These are phyloP conservation scores for Melospiza melodia DNA, from an alignment of 2,113 vertebrate species.

Conservation along the genomic window DNA sequence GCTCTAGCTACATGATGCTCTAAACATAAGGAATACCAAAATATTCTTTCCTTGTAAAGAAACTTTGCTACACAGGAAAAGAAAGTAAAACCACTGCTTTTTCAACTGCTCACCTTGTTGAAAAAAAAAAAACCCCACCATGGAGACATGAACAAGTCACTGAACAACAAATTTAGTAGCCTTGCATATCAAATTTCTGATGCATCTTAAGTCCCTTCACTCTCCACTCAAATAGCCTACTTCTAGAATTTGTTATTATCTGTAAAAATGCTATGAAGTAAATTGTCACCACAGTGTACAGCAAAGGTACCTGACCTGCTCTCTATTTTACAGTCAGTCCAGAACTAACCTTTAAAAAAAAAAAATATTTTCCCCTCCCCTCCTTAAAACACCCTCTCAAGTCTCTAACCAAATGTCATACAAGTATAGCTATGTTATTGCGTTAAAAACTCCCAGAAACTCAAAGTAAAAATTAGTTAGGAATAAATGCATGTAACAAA, in stretches of 20 bases:
- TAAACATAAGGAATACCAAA: neutral
- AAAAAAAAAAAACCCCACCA: neutral
- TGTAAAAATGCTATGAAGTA: neutral
- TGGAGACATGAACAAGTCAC: neutral
- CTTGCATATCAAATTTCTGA: neutral
- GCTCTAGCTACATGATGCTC: neutral
- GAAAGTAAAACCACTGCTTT: neutral
- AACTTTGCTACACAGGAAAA: neutral
- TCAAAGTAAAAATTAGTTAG: neutral
- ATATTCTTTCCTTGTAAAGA: neutral
- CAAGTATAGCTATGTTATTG: neutral
- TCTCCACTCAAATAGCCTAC: neutral
- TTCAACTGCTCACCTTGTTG: neutral
- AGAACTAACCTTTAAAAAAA: neutral
- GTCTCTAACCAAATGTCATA: neutral
- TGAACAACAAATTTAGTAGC: neutral
- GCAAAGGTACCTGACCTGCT: neutral
- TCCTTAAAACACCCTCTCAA: neutral
- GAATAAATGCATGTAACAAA: neutral
- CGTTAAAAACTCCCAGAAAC: neutral
- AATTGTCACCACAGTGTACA: neutral
- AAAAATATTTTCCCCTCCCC: neutral
- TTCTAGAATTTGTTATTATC: neutral
- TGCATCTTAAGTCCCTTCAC: neutral
- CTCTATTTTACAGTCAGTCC: neutral